Evolutionary conservation across 2,113 vertebrate species (phyloP).

Genomic region (Sporophila hypoxantha): DNA sequence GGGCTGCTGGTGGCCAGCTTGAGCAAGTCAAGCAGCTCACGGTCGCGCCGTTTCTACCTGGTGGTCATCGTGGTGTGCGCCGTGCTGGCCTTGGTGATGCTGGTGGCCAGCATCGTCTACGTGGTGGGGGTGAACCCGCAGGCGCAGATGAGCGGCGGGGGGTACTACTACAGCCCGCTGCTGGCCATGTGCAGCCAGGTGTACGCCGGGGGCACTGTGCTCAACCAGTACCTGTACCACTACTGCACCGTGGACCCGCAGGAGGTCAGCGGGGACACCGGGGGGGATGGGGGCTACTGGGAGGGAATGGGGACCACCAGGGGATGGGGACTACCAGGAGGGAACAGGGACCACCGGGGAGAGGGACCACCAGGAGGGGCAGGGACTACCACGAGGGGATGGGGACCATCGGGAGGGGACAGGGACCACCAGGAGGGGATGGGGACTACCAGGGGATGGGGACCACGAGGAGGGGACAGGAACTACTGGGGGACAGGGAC

Average conservation of each 20-base stretch:
- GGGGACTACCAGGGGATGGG: too few relatives aligned
- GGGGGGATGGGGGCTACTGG: too few relatives aligned
- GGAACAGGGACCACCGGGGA: too few relatives aligned
- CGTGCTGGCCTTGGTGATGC: fast-evolving
- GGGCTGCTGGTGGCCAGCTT: neutral
- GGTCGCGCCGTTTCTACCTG: neutral
- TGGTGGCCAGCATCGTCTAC: neutral
- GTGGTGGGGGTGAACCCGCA: neutral
- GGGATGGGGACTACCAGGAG: too few relatives aligned
- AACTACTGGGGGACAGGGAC: too few relatives aligned
- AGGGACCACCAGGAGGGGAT: neutral
- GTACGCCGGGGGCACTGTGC: fast-evolving
- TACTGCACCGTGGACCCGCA: constrained; percentile 88
- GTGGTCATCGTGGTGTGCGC: fast-evolving
- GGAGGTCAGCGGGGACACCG: constrained; percentile 63
- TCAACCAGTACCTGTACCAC: constrained; percentile 72
- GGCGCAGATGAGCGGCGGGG: neutral
- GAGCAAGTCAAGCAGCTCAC: neutral
- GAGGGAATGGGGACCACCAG: neutral
- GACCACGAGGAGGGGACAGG: neutral
- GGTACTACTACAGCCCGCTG: neutral
- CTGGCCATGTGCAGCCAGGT: neutral
- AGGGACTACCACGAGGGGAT: neutral
- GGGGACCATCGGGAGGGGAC: too few relatives aligned
- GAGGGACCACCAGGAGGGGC: too few relatives aligned